A percentile compares a stretch with the other conserved stretches of the same genome.
Conservation (phyloP, 1,140 invertebrate species). For the Babylonia areolata region DNA sequence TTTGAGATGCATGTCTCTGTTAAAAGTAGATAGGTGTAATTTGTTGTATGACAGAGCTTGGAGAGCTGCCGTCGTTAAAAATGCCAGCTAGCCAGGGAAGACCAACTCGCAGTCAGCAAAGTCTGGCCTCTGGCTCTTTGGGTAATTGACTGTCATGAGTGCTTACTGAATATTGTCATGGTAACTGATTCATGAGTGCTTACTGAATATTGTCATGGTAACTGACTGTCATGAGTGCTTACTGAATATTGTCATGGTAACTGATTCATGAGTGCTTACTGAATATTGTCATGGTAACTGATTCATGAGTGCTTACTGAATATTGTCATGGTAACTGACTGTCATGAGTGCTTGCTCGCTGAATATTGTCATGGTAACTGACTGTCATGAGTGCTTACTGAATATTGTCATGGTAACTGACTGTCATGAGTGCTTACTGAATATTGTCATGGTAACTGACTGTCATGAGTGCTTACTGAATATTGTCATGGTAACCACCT, state of each 20-base stretch:
- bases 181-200: no score
- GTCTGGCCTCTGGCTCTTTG: conserved; percentile 21
- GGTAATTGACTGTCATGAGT: conserved; percentile 1
- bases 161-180: background rate
- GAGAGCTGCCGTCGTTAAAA: conserved; percentile 22
- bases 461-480: background rate
- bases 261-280: no score
- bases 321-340: no score
- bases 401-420: no score
- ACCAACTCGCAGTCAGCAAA: conserved; percentile 22
- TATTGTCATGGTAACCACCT: conserved; percentile 8
- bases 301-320: background rate
- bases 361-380: no score
- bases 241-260: no score
- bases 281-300: no score
- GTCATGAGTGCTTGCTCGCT: no score
- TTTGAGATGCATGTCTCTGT: background rate
- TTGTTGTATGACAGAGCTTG: conserved; percentile 15
- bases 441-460: conserved; percentile 15
- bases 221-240: background rate
- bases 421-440: no score
- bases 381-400: background rate
- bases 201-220: no score
- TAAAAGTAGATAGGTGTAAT: background rate
- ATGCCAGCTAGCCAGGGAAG: background rate